These are phyloP conservation scores for Ectropis crepuscularia DNA, from an alignment of 2,888 invertebrate genomes.

Conservation along the genomic window DNA sequence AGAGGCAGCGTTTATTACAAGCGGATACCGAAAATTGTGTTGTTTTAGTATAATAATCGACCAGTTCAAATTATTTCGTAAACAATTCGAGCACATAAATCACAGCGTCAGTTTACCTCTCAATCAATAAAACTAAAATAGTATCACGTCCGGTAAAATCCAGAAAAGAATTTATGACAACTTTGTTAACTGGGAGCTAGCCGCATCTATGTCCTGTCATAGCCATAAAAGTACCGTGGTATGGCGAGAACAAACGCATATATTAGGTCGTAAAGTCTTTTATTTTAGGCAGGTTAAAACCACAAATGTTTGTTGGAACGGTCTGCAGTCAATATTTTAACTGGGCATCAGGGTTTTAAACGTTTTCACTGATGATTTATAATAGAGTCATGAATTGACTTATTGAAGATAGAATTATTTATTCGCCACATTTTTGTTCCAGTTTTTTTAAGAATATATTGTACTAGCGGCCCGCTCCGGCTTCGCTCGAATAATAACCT, in stretches of 20 bases:
- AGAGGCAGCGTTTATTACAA: conserved; percentile 41
- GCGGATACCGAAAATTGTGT: conserved; percentile 37
- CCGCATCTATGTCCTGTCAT: conserved; percentile 44
- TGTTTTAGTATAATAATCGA: conserved; percentile 39
- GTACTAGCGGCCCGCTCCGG: too few species aligned
- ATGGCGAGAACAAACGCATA: conserved; percentile 19
- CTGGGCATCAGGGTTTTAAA: conserved; percentile 4
- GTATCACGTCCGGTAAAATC: conserved; percentile 58
- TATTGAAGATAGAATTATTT: too few species aligned
- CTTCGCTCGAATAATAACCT: too few species aligned
- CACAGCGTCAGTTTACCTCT: conserved; percentile 56
- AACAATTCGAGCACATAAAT: conserved; percentile 53
- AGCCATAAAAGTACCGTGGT: conserved; percentile 41
- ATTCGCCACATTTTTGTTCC: too few species aligned
- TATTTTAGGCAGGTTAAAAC: conserved; percentile 28
- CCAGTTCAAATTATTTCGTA: conserved; percentile 46
- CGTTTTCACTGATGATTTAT: neutral
- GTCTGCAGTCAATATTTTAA: conserved; percentile 6
- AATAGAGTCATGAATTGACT: neutral
- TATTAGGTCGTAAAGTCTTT: conserved; percentile 28
- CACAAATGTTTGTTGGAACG: conserved; percentile 22
- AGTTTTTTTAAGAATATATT: too few species aligned
- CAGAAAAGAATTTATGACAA: conserved; percentile 56
- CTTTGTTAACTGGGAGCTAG: conserved; percentile 44
- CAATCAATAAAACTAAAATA: conserved; percentile 73